Evolutionary conservation across 2,113 vertebrate genomes (phyloP), one percentile per base, ranked within the genome.

Genomic region (Pholis gunnellus): DNA sequence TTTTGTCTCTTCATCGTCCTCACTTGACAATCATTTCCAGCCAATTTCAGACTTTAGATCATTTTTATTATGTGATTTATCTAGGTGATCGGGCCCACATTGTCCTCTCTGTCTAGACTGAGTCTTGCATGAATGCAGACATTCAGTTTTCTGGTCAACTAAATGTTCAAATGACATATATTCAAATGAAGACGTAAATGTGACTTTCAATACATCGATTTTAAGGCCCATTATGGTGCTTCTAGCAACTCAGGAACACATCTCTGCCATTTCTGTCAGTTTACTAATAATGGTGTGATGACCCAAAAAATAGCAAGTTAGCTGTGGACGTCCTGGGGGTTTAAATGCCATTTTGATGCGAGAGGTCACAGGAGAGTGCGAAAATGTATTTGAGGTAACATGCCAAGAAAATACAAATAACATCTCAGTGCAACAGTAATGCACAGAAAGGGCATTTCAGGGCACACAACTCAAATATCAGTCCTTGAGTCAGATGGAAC

Each of bases 321-420:
- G 36, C 71, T 57, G 44, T 17, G 15, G 38, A 31, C 48, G 40
- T 72, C 79, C 18, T 66, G n/a, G 8, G 72, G 64, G 80, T 69
- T 25, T 57, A 79, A 66, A 72, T 82, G 61, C 22, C 72, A 83
- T 83, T 85, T 83, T 29, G 22, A 72, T 64, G 59, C 4, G 9
- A 80, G 59, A 80, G 78, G 75, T 85, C 70, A 78, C 11, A 59
- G 29, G 29, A 81, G 73, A 75, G 64, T 74, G 61, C 15, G 17
- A 54, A 70, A 76, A 84, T 60, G 5, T 54, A 48, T 60, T 79
- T n/a, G 46, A 73, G 66, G 29, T 61, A 73, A 44, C n/a, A 61
- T 1, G 0, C 17, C 25, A 46, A 18, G 46, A 13, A 72, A 54
- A 59, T 40, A 38, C 25, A 64, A 69, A 86, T 70, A 48, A 40